Base-by-base conservation (phyloP, 2,797 vertebrate species). In the Paratrypauchen microcephalus region DNA sequence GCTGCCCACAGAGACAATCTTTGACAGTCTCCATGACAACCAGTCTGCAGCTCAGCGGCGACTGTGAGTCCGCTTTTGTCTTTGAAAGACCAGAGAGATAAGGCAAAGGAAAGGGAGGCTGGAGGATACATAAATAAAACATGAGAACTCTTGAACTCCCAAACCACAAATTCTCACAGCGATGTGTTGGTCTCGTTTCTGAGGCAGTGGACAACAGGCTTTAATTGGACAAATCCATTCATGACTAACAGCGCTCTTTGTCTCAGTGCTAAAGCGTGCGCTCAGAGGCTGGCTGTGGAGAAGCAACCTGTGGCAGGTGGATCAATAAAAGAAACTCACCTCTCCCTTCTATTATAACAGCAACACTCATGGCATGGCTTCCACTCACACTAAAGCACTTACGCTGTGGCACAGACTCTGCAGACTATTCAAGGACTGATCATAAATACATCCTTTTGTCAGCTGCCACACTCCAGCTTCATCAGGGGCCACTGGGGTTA, bases 11-110 rank as follows among this genome's bases (percentile, higher is more conserved):
- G 69, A 83, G 68, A 76, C 80, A 63, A 61, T 83, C 87, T 92
- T 86, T 86, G 82, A 84, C 92, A 92, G 93, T 94, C 92, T 93
- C 94, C 93, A 94, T 94, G 93, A 92, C 94, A 92, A 94, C 92
- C 83, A 62, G 87, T 80, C 88, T 90, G 89, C 89, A 92, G 89
- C 87, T 86, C 89, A 78, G 86, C 71, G 72, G 87, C 87, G 88
- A 89, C 91, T 86, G 85, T 57, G 79, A 89, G 75, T 85, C 88
- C 78, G 83, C 87, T 89, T 91, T 94, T 94, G 92, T 93, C 92
- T 92, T 26, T 89, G 86, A 88, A 88, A 89, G 88, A 89, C 87
- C 73, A 66, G 74, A 79, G 85, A 87, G 91, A 92, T 89, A 88
- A 90, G 87, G 74, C 77, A 71, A 77, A 68, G 79, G 70, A 77